Conservation (phyloP, 2,113 vertebrate species). For the Ptilorrhoa leucosticta region DNA sequence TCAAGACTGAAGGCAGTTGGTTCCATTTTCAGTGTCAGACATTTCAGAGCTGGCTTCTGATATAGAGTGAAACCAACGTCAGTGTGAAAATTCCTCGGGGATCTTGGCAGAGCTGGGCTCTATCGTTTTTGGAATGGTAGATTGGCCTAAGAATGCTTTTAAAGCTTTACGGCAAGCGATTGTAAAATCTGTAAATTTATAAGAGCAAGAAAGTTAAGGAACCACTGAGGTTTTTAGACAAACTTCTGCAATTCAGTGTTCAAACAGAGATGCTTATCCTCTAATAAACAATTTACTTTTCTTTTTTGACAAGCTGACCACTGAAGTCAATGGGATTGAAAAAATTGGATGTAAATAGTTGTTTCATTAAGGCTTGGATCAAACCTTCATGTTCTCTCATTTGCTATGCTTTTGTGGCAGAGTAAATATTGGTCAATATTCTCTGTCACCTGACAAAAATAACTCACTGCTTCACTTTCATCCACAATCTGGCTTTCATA, state of each 20-base stretch:
- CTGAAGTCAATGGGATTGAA: not conserved
- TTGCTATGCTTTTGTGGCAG: not conserved
- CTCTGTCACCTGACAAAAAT: not conserved
- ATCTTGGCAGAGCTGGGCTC: constrained; percentile 39
- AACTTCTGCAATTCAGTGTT: not conserved
- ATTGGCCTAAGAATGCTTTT: not conserved
- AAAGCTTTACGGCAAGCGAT: not conserved
- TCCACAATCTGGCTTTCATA: not conserved
- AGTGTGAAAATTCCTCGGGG: not conserved
- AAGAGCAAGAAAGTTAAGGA: not conserved
- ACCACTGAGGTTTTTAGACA: not conserved
- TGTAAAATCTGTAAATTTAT: not conserved
- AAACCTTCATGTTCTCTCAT: not conserved
- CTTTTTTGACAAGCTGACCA: not conserved
- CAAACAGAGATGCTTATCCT: not conserved
- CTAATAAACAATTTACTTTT: not conserved
- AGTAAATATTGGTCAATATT: not conserved
- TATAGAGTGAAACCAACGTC: not conserved
- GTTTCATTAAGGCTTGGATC: not conserved
- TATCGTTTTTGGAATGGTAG: not conserved
- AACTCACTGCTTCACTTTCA: not conserved
- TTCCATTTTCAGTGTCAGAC: constrained; percentile 44
- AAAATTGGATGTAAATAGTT: not conserved
- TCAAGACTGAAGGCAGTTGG: not conserved
- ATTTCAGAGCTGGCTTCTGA: constrained; percentile 30